Evolutionary conservation across 2,797 vertebrate genomes (phyloP), one percentile per base, ranked within the genome.

Genomic region (Gadopsis bispinosus): DNA sequence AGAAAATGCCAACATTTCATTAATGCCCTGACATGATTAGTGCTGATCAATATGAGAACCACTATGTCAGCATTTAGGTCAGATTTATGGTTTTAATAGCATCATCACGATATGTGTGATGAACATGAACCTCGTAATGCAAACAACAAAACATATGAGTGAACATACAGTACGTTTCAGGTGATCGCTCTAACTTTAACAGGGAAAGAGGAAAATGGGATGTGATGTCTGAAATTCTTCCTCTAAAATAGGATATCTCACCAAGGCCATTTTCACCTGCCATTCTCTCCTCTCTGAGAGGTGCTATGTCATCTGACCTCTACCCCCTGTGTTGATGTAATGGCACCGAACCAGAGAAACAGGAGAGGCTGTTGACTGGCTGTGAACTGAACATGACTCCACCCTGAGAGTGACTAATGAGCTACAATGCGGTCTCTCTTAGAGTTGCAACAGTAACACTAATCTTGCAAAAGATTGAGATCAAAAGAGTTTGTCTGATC

Each of bases 341-440:
- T 88, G 77, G 88, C 89, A 81, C 60, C 17, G 26, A 77, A 80
- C 80, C 73, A 86, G 78, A 69, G 88, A 88, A 90, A 90, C 68
- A 71, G 68, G 87, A 91, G 85, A 90, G 68, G 78, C 83, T 86
- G 81, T 79, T 86, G 89, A 89, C 84, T 89, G 83, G 73, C 83
- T 69, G 85, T 84, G 79, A 91, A 83, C 84, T 79, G 77, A 91
- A 91, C 81, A 83, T 83, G 88, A 91, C 88, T 91, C 88, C 73
- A 79, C 73, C 81, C 65, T 56, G 70, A 87, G 77, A 77, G 77
- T 70, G 83, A 88, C 81, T 84, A 87, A 91, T 87, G 81, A 91
- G 74, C 77, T 75, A 69, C 81, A 80, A 80, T 75, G 62, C 71
- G 74, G 66, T 75, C 73, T 47, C 51, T 79, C 63, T 79, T 71